Evolutionary conservation across 2,113 vertebrate genomes (phyloP), one percentile per base, ranked within the genome.

Genomic region (Catagonus wagneri): DNA sequence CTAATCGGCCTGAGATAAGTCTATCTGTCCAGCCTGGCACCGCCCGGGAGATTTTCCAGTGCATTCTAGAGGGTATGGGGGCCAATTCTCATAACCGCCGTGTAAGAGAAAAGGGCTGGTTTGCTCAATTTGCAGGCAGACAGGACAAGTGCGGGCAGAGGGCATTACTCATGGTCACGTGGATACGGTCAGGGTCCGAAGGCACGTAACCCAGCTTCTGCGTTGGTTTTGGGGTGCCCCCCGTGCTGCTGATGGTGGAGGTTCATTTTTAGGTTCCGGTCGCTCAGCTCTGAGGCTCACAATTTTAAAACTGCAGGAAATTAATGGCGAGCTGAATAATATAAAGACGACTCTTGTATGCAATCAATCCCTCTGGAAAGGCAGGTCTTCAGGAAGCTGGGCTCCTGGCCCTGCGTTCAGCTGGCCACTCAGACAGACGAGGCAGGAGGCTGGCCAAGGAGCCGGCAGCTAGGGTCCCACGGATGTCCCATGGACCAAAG

Each of bases 131-230:
- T 23, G 29, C 25, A 83, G 85, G n/a, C 14, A 29, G 39, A 44
- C 10, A 6, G 14, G 14, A 29, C 10, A 10, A 39, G n/a, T 1
- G 0, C 27, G 20, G 3, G 71, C 3, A 14, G 10, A 29, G 44
- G 11, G 25, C 19, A 16, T 56, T 16, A 13, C 29, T 6, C 6
- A 88, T 79, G n/a, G 36, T 34, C 32, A 3, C 17, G 0, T 39
- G 13, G 13, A 19, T 34, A 19, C 19, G 39, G 39, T 29, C 13
- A 25, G n/a, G 61, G 27, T 19, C 25, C 23, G 66, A 52, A 39
- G 39, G 25, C n/a, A 34, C 63, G 7, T 16, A 39, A 34, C 11
- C 60, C 39, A 71, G 74, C 15, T 25, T 50, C 25, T 34, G 0
- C 2, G 54, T 2, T 58, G 34, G 27, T 6, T 36, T 34, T 72